These are phyloP conservation scores for Nannobrachium achirus DNA, from an alignment of 2,113 vertebrate genomes.

Conservation along the genomic window DNA sequence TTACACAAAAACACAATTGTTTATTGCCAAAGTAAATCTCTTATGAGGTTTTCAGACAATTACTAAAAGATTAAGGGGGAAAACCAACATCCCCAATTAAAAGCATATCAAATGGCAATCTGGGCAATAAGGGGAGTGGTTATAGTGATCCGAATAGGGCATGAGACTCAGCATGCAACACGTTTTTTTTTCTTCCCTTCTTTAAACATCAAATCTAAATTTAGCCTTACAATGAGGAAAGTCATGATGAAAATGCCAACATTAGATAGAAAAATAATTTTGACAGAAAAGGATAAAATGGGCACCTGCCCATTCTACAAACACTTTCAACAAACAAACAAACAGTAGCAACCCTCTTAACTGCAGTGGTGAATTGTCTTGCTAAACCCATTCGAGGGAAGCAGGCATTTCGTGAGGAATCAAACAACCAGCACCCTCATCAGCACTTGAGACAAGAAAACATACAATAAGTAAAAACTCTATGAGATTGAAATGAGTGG, in stretches of 20 bases:
- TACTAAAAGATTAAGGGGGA: conserved; percentile 25
- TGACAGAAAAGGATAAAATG: conserved; percentile 48
- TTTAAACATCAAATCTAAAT: conserved; percentile 23
- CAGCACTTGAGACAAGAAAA: conserved; percentile 39
- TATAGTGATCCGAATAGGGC: no score
- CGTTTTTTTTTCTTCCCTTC: no score
- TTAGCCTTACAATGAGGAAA: conserved; percentile 29
- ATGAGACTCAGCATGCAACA: no score
- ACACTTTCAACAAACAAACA: conserved; percentile 23
- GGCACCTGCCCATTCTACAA: conserved; percentile 62
- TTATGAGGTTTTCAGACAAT: conserved; percentile 24
- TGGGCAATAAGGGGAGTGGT: neutral
- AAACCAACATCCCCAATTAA: conserved; percentile 31
- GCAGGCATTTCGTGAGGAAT: conserved; percentile 2
- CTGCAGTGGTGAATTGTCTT: conserved; percentile 11
- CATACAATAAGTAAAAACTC: conserved; percentile 50
- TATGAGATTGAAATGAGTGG: conserved; percentile 7
- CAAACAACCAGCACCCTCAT: conserved; percentile 45
- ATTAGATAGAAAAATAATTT: conserved; percentile 20
- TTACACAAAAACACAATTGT: conserved; percentile 35
- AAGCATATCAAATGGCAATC: conserved; percentile 27
- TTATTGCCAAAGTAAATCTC: conserved; percentile 10
- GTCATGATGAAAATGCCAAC: neutral
- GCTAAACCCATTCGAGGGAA: neutral
- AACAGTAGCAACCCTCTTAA: conserved; percentile 26